phyloP scores from a whole-genome alignment of 2,888 invertebrate species.

The Athrips mouffetella region DNA sequence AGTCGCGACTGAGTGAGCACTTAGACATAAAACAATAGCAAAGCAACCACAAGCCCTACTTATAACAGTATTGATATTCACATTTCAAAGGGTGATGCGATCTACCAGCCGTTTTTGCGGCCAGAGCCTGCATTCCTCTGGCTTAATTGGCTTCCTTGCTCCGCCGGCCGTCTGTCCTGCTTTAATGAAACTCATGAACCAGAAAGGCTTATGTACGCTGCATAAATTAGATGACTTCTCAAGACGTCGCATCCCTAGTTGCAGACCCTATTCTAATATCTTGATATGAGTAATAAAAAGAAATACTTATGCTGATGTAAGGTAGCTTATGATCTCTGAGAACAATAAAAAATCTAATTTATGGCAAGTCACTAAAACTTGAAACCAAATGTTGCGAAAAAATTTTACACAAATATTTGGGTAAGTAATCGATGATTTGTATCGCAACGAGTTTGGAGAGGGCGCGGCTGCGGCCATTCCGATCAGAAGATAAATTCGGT shows the following conservation, averaged over 20 bases:
- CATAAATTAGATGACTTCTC: neutral
- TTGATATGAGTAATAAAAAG: too few species aligned
- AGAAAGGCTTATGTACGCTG: neutral
- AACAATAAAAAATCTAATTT: too few species aligned
- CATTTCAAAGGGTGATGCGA: slow-evolving; percentile 15
- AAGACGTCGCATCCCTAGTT: neutral
- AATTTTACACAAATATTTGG: slow-evolving; percentile 33
- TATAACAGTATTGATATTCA: slow-evolving; percentile 6
- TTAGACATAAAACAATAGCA: neutral
- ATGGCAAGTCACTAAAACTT: too few species aligned
- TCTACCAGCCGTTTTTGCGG: slow-evolving; percentile 14
- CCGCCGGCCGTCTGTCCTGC: slow-evolving; percentile 5
- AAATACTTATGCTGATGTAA: too few species aligned
- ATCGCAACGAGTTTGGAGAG: slow-evolving; percentile 33
- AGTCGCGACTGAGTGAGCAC: neutral
- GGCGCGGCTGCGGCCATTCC: slow-evolving; percentile 29
- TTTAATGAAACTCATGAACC: slow-evolving; percentile 8
- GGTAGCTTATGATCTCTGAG: too few species aligned
- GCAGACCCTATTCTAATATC: too few species aligned
- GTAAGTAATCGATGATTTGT: slow-evolving; percentile 37
- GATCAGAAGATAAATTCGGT: slow-evolving; percentile 50
- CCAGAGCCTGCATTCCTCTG: slow-evolving; percentile 11
- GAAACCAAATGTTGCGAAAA: slow-evolving; percentile 10
- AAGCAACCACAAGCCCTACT: neutral
- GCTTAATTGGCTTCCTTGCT: slow-evolving; percentile 10